phyloP scores from a whole-genome alignment of 2,113 vertebrate species.

The Tetrax tetrax region DNA sequence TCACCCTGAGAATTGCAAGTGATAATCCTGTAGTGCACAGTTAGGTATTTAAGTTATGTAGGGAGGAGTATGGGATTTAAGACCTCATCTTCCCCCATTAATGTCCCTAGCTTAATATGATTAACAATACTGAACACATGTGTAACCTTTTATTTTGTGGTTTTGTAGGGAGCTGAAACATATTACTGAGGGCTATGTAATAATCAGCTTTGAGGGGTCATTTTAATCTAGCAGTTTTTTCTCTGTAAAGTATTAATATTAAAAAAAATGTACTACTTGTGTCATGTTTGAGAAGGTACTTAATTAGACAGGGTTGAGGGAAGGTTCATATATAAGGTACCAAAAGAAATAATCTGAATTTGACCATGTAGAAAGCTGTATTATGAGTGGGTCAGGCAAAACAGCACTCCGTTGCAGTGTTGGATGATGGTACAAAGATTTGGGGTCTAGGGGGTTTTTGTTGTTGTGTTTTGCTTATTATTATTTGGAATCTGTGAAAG shows the following conservation, averaged over 20 bases:
- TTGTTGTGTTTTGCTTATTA: too few relatives aligned
- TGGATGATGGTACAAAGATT: not conserved
- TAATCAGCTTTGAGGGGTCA: not conserved
- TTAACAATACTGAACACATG: fast-evolving
- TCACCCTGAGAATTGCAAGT: not conserved
- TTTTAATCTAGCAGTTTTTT: not conserved
- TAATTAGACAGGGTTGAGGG: not conserved
- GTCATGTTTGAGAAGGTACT: not conserved
- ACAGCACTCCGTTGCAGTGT: not conserved
- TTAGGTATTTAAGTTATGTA: not conserved
- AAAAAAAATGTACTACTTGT: not conserved
- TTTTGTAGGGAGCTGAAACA: not conserved
- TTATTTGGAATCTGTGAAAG: not conserved
- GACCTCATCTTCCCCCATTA: not conserved
- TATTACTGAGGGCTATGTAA: fast-evolving
- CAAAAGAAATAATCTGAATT: not conserved
- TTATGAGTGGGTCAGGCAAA: not conserved
- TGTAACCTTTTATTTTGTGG: not conserved
- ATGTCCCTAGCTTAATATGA: not conserved
- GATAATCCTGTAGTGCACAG: not conserved
- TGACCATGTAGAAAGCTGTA: not conserved
- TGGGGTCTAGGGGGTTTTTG: not conserved
- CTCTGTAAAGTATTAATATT: not conserved
- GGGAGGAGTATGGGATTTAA: not conserved
- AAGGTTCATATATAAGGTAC: not conserved